These are phyloP conservation scores for Hemibagrus guttatus DNA, from an alignment of 2,797 vertebrate genomes.

Conservation along the genomic window DNA sequence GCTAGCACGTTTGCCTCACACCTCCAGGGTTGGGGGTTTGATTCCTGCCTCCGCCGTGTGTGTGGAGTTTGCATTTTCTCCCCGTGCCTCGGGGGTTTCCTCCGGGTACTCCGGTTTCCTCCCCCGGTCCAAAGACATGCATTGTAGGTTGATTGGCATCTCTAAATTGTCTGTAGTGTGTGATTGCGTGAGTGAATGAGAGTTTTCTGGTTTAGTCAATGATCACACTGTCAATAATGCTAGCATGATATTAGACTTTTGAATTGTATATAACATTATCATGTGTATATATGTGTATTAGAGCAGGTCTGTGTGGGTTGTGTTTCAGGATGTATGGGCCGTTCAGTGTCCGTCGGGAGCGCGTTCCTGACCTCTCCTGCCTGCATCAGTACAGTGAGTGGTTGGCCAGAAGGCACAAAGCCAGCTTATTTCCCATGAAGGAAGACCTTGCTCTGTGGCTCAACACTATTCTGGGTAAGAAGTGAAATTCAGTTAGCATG, in stretches of 20 bases:
- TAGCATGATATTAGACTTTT: neutral
- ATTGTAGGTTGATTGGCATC: too few relatives aligned
- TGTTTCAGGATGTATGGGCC: conserved; percentile 76
- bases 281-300: neutral
- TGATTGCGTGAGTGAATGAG: too few relatives aligned
- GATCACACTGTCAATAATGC: neutral
- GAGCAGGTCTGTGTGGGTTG: conserved; percentile 3
- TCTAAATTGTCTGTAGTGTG: too few relatives aligned
- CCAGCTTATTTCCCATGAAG: conserved; percentile 93
- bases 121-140: too few relatives aligned
- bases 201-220: neutral
- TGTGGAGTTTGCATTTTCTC: too few relatives aligned
- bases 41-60: too few relatives aligned
- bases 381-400: conserved; percentile 93
- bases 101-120: too few relatives aligned
- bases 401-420: conserved; percentile 90
- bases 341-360: conserved; percentile 75
- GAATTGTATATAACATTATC: neutral
- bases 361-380: conserved; percentile 86
- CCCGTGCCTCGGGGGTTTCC: too few relatives aligned
- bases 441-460: conserved; percentile 95
- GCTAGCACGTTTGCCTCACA: too few relatives aligned
- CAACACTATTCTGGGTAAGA: conserved; percentile 87
- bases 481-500: neutral
- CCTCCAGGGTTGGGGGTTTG: too few relatives aligned